A percentile compares a stretch with the other conserved stretches of the same genome.
Evolutionary conservation across 2,797 vertebrate species (phyloP).

Genomic region (Cheirogaleus major): DNA sequence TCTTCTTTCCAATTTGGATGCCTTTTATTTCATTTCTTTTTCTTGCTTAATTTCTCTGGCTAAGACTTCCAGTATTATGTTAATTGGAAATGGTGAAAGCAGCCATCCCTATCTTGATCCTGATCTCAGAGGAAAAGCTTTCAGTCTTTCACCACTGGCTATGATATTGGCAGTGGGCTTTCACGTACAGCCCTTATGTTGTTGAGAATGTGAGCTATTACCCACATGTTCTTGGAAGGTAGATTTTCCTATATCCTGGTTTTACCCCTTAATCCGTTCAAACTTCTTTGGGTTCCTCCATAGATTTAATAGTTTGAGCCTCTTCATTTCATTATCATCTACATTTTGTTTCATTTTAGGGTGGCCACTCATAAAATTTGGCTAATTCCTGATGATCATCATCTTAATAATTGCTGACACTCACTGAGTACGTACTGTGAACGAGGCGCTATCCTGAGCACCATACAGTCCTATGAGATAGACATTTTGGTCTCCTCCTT

Average conservation of each 20-base stretch:
- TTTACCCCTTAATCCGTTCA: background rate
- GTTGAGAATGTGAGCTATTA: background rate
- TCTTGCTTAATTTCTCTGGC: background rate
- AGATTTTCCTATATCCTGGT: background rate
- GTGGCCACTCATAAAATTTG: background rate
- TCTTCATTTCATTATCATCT: conserved; percentile 7
- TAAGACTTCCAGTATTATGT: background rate
- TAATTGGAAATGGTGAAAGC: background rate
- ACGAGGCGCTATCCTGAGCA: background rate
- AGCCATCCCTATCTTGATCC: background rate
- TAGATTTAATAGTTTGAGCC: background rate
- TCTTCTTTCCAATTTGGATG: background rate
- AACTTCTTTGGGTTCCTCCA: background rate
- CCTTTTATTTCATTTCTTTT: background rate
- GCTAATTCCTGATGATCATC: background rate
- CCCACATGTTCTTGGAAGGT: background rate
- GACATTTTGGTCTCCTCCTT: background rate
- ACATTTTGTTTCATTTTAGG: conserved; percentile 25
- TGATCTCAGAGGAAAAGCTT: background rate
- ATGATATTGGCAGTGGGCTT: background rate
- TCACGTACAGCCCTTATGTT: background rate
- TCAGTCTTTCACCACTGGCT: background rate
- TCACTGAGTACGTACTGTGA: background rate
- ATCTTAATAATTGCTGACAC: background rate
- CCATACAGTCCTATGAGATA: background rate